phyloP scores from a whole-genome alignment of 1,140 invertebrate species.

The Pygmarrhopalites habei region DNA sequence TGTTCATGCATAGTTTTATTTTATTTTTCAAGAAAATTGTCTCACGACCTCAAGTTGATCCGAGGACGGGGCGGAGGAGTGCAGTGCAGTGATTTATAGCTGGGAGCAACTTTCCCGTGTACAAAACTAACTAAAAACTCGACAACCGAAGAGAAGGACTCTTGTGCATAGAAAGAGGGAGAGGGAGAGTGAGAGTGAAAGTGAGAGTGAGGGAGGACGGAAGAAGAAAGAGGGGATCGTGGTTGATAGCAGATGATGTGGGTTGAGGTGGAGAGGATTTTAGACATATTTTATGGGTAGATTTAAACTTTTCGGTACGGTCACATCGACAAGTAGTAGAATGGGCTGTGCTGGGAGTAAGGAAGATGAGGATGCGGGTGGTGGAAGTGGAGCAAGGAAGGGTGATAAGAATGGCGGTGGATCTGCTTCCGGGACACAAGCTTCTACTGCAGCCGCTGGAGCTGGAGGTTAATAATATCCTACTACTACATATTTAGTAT shows the following conservation, averaged over 20 bases:
- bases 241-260: background rate
- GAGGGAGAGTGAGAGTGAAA: no score
- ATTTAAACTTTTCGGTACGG: conserved; percentile 27
- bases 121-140: no score
- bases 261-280: conserved; percentile 4
- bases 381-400: conserved; percentile 44
- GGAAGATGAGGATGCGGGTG: conserved; percentile 44
- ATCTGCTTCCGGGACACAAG: conserved; percentile 36
- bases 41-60: no score
- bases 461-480: conserved; percentile 33
- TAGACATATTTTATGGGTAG: conserved; percentile 40
- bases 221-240: background rate
- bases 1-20: no score
- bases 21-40: no score
- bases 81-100: no score
- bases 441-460: conserved; percentile 52
- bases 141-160: no score
- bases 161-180: no score
- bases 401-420: conserved; percentile 44
- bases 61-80: no score
- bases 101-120: no score
- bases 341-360: conserved; percentile 74
- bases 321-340: conserved; percentile 21
- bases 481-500: conserved; percentile 41
- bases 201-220: no score